Base-by-base conservation (phyloP, 2,888 invertebrate species). In the Nemotelus nigrinus region DNA sequence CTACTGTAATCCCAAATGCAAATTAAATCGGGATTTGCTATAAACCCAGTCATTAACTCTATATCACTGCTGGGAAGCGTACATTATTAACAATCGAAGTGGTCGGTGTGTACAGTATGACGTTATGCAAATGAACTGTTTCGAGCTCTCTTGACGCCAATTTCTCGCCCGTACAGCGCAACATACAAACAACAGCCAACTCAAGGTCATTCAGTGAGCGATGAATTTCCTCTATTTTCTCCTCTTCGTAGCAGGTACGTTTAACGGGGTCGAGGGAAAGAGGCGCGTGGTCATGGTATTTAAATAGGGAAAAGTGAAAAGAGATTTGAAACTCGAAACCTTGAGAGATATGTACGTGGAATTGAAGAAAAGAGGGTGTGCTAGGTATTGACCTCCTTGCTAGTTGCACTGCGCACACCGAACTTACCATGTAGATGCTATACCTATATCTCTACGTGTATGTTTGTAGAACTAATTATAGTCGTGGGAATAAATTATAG, bases 171-270 rank as follows among this genome's bases (percentile, higher is more conserved):
- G 39, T 25, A 43, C 65, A n/a, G 25, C 25, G 25, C 25, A 25
- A 25, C 25, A 25, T 25, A 25, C 25, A 25, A 25, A 25, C 25
- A 25, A 25, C 25, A 25, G 25, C 25, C 25, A 25, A 39, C 65
- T 45, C 65, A 65, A 65, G 65, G 65, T 65, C 65, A 65, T 45
- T 45, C 45, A 65, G 65, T 47, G 65, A 65, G 47, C 44, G 41
- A 65, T 47, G 6, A 3, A 10, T 25, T 25, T 25, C 25, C 25
- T 25, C 25, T 25, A 25, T 25, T 25, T 25, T 25, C 25, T 25
- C 25, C 25, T 25, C 25, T 25, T 25, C 25, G 25, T 25, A 25
- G 25, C 25, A 25, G 1, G 25, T 25, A 25, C 25, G 25, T 25
- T 25, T 25, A 0, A 25, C 25, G 25, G 25, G 25, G 25, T 25